Evolutionary conservation across 2,797 vertebrate species (phyloP).

Genomic region (Pipistrellus nathusii): DNA sequence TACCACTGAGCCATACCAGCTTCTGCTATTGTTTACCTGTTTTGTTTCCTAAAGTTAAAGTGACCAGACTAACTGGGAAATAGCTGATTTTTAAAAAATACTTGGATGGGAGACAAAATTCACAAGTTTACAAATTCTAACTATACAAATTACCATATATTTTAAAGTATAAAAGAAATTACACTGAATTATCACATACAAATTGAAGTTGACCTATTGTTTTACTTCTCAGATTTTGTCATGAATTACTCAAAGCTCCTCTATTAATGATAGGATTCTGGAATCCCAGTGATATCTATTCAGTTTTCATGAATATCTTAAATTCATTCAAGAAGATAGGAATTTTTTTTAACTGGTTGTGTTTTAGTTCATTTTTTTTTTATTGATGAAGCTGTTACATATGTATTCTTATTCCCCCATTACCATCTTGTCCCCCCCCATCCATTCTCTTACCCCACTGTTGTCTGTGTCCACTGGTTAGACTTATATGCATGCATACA

Average conservation of each 20-base stretch:
- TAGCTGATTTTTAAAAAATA: not conserved
- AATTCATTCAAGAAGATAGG: not conserved
- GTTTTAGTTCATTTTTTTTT: not conserved
- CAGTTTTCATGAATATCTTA: not conserved
- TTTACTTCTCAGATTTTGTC: slow-evolving; percentile 32
- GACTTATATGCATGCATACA: too few relatives aligned
- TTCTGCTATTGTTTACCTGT: not conserved
- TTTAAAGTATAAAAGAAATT: not conserved
- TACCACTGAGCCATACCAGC: too few relatives aligned
- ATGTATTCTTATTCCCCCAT: too few relatives aligned
- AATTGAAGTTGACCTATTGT: slow-evolving; percentile 20
- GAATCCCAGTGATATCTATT: not conserved
- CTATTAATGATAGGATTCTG: not conserved
- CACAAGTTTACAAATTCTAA: not conserved
- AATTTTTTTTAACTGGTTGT: not conserved
- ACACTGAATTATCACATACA: not conserved
- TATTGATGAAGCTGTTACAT: too few relatives aligned
- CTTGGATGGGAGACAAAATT: slow-evolving; percentile 12
- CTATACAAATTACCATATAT: not conserved
- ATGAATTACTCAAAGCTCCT: not conserved
- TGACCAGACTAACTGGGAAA: not conserved
- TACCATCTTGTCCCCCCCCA: too few relatives aligned
- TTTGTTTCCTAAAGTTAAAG: not conserved
- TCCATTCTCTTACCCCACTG: too few relatives aligned
- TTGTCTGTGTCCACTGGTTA: too few relatives aligned